Evolutionary conservation across 2,888 invertebrate species (phyloP).

Genomic region (Caenorhabditis virilis): DNA sequence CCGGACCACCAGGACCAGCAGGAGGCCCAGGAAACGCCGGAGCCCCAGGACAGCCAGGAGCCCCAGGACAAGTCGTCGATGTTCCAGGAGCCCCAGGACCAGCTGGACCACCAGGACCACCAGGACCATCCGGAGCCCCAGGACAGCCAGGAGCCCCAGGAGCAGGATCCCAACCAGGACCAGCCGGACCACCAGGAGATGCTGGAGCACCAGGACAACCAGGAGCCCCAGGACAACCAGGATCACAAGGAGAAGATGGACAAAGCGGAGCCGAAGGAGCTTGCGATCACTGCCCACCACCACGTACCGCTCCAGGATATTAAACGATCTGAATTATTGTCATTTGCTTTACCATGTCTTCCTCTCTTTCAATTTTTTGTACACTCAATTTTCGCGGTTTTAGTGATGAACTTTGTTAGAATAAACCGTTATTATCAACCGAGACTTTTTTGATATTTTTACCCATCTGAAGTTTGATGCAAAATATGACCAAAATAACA

Average conservation of each 20-base stretch:
- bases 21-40: conserved; percentile 53
- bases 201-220: conserved; percentile 54
- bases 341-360: too few species aligned
- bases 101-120: conserved; percentile 55
- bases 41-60: conserved; percentile 47
- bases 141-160: conserved; percentile 53
- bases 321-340: too few species aligned
- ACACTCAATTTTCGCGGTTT: too few species aligned
- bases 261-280: conserved; percentile 48
- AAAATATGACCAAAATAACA: too few species aligned
- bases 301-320: conserved; percentile 47
- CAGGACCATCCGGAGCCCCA: conserved; percentile 52
- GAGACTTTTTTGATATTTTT: too few species aligned
- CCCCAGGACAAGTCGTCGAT: conserved; percentile 45
- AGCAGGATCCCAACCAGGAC: conserved; percentile 51
- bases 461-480: too few species aligned
- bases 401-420: too few species aligned
- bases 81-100: conserved; percentile 53
- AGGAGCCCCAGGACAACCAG: conserved; percentile 54
- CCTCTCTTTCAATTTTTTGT: too few species aligned
- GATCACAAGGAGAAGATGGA: conserved; percentile 50
- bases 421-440: too few species aligned
- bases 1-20: conserved; percentile 47
- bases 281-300: conserved; percentile 48
- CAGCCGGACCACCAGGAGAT: conserved; percentile 51